phyloP scores from a whole-genome alignment of 2,113 vertebrate genomes.

The Podarcis muralis region DNA sequence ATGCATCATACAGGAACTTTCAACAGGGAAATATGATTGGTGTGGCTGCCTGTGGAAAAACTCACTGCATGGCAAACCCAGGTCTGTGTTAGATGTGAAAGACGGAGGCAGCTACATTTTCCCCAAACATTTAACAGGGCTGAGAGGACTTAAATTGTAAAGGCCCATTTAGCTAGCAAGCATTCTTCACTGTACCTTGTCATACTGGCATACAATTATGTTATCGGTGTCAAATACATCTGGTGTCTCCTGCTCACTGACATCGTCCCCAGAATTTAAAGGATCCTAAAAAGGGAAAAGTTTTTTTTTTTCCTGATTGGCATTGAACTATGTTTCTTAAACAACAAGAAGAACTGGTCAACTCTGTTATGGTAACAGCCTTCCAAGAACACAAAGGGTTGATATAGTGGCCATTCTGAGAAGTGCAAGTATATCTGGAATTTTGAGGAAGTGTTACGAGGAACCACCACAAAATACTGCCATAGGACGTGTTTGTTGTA shows the following conservation, averaged over 20 bases:
- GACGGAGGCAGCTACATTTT: background rate
- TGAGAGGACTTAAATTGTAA: background rate
- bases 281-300: slow-evolving; percentile 83
- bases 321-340: background rate
- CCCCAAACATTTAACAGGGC: background rate
- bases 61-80: background rate
- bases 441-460: too few relatives aligned
- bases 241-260: slow-evolving; percentile 93
- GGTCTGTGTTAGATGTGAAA: background rate
- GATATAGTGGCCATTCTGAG: background rate
- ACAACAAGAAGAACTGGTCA: background rate
- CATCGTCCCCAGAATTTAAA: slow-evolving; percentile 94
- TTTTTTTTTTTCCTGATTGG: background rate
- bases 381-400: background rate
- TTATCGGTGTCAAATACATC: slow-evolving; percentile 97
- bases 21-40: background rate
- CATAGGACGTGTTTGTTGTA: too few relatives aligned
- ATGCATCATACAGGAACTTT: background rate
- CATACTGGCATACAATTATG: slow-evolving; percentile 96
- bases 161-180: slow-evolving; percentile 28
- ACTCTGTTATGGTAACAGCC: background rate
- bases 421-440: too few relatives aligned
- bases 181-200: slow-evolving; percentile 84
- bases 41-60: background rate
- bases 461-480: too few relatives aligned